Conservation (phyloP, 2,113 vertebrate species). For the Rhinoderma darwinii region DNA sequence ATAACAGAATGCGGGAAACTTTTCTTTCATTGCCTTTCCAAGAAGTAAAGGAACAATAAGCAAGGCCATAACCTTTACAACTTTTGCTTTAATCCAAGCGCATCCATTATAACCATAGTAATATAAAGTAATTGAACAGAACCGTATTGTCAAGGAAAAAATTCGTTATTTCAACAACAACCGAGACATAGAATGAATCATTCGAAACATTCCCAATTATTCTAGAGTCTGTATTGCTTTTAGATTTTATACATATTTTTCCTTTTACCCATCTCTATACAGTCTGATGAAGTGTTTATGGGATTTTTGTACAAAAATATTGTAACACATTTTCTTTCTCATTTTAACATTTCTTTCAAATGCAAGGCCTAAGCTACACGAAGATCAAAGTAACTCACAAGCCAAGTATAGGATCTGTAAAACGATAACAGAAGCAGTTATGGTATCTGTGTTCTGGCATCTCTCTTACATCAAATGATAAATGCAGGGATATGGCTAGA, state of each 20-base stretch:
- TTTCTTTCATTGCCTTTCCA: neutral
- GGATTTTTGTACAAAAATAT: neutral
- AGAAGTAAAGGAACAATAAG: conserved; percentile 3
- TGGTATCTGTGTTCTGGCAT: neutral
- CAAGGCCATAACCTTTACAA: conserved; percentile 25
- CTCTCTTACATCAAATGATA: no score
- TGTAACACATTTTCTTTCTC: neutral
- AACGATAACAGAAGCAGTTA: neutral
- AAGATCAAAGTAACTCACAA: neutral
- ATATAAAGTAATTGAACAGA: neutral
- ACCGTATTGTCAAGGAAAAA: neutral
- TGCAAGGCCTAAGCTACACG: neutral
- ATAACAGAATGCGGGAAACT: neutral
- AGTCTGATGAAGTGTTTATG: neutral
- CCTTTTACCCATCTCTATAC: neutral
- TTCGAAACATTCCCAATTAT: neutral
- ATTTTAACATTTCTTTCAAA: neutral
- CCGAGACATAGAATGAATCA: neutral
- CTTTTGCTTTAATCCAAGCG: neutral
- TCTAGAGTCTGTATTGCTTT: neutral
- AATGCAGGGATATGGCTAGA: neutral
- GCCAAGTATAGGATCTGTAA: neutral
- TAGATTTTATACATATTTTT: neutral
- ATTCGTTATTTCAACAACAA: neutral
- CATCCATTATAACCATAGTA: neutral